Percentiles rank a stretch among this genome's conserved stretches.
Evolutionary conservation across 2,888 invertebrate genomes (phyloP).

Genomic region (Uropetala carovei): DNA sequence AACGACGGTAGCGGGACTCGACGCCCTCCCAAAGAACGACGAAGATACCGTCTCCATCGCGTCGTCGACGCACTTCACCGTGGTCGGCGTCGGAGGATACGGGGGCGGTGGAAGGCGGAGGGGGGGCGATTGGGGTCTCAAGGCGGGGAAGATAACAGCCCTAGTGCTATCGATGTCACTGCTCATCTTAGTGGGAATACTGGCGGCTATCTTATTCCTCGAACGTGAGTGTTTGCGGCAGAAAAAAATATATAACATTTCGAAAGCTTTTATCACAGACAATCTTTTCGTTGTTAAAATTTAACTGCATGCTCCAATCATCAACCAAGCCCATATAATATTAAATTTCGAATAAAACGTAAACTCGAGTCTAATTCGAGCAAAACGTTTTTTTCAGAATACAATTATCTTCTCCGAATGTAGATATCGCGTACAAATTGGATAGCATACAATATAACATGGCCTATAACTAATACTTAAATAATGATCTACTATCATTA

Average conservation of each 20-base stretch:
- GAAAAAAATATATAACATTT: neutral
- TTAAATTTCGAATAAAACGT: too few relatives aligned
- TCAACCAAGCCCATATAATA: too few relatives aligned
- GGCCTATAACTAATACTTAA: too few relatives aligned
- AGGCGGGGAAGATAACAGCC: constrained; percentile 87
- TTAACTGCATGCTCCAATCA: too few relatives aligned
- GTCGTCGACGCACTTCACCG: constrained; percentile 92
- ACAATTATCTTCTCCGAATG: too few relatives aligned
- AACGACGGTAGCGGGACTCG: neutral
- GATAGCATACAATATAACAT: too few relatives aligned
- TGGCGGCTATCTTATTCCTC: constrained; percentile 88
- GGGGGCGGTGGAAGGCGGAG: constrained; percentile 80
- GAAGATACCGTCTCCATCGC: constrained; percentile 85
- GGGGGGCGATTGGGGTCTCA: constrained; percentile 81
- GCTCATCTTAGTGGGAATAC: constrained; percentile 87
- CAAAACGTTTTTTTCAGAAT: too few relatives aligned
- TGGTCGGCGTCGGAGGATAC: constrained; percentile 79
- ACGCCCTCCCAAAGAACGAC: neutral
- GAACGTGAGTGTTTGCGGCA: constrained; percentile 83
- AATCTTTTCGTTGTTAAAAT: too few relatives aligned
- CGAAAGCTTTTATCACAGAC: too few relatives aligned
- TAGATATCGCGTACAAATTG: too few relatives aligned
- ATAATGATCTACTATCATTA: too few relatives aligned
- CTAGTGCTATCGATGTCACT: constrained; percentile 90
- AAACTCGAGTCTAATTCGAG: too few relatives aligned